Evolutionary conservation across 1,140 invertebrate genomes (phyloP).

Genomic region (Dufourea novaeangliae): DNA sequence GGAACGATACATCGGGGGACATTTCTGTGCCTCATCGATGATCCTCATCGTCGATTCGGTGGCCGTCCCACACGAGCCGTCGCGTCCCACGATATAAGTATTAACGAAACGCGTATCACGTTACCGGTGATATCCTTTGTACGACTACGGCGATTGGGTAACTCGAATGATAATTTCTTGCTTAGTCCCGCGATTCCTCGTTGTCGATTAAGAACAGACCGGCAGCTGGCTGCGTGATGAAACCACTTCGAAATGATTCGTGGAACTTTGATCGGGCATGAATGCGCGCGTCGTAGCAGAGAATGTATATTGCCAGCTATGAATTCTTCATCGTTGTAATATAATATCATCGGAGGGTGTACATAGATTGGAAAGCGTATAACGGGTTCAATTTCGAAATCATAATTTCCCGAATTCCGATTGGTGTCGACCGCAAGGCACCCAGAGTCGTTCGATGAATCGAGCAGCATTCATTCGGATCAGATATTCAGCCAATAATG

Average conservation of each 20-base stretch:
- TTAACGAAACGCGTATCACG: constrained; percentile 28
- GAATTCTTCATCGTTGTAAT: no score
- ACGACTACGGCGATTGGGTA: background rate
- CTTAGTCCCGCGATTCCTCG: background rate
- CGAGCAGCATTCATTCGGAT: constrained; percentile 45
- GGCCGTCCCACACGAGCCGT: constrained; percentile 43
- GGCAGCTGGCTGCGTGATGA: background rate
- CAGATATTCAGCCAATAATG: constrained; percentile 57
- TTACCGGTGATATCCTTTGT: constrained; percentile 18
- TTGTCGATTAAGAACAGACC: background rate
- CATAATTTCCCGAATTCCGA: no score
- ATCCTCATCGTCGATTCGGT: constrained; percentile 30
- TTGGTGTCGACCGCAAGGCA: no score
- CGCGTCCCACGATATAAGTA: constrained; percentile 27
- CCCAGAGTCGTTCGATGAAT: no score
- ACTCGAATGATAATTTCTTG: constrained; percentile 17
- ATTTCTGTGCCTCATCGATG: constrained; percentile 24
- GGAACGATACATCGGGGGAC: constrained; percentile 9
- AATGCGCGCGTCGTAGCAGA: no score
- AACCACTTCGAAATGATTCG: background rate
- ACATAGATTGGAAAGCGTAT: no score
- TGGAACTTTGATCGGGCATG: background rate
- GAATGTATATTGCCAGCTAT: no score
- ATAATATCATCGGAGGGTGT: no score
- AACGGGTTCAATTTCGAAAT: no score